These are phyloP conservation scores for Amphipyra tragopoginis DNA, from an alignment of 2,888 invertebrate species.

Conservation along the genomic window DNA sequence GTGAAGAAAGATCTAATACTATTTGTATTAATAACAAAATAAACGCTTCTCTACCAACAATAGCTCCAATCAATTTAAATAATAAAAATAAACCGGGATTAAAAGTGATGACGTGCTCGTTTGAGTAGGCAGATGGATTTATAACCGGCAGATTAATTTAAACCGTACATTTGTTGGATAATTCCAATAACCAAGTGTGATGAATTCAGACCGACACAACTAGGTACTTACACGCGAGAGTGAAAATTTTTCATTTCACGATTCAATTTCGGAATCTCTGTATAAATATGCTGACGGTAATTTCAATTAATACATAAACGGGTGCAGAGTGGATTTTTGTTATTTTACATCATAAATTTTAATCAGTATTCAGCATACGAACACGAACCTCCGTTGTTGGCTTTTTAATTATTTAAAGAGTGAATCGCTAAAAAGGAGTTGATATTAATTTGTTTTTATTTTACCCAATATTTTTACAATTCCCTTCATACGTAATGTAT, in stretches of 20 bases:
- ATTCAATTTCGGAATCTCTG: constrained; percentile 34
- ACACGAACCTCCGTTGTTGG: constrained; percentile 9
- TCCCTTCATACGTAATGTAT: background rate
- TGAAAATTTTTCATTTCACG: constrained; percentile 38
- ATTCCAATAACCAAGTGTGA: constrained; percentile 47
- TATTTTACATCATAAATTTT: constrained; percentile 46
- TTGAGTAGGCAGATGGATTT: constrained; percentile 8
- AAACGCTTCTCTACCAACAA: too few species aligned
- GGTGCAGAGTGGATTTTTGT: constrained; percentile 29
- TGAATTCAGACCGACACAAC: constrained; percentile 23
- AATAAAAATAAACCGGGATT: constrained; percentile 1
- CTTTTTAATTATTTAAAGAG: constrained; percentile 26
- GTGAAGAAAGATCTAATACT: too few species aligned
- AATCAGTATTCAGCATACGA: constrained; percentile 6
- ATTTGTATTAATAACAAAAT: too few species aligned
- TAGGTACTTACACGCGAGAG: constrained; percentile 8
- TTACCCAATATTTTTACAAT: background rate
- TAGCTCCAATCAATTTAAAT: too few species aligned
- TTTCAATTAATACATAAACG: constrained; percentile 57
- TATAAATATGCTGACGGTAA: constrained; percentile 53
- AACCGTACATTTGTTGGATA: constrained; percentile 26
- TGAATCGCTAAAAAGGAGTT: constrained; percentile 6
- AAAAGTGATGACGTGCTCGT: constrained; percentile 1
- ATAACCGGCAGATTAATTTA: constrained; percentile 18
- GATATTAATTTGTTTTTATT: background rate